These are phyloP conservation scores for Simalia tracyae DNA, from an alignment of 2,797 vertebrate genomes.

Conservation along the genomic window DNA sequence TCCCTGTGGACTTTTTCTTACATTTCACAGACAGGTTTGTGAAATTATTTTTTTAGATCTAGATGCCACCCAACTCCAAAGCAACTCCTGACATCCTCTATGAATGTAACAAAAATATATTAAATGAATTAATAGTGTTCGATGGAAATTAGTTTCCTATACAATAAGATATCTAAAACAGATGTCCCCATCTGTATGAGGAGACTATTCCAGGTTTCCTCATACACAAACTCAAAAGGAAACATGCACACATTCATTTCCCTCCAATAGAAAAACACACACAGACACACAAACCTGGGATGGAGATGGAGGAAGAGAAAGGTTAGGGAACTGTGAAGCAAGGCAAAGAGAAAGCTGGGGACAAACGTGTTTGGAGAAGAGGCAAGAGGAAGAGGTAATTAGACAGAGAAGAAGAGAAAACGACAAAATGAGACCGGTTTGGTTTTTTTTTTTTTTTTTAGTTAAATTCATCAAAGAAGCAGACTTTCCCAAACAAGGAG, in stretches of 20 bases:
- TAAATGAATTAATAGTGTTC: not conserved
- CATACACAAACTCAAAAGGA: not conserved
- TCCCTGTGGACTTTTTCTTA: no score
- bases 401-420: not conserved
- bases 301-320: not conserved
- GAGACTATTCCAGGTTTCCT: not conserved
- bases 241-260: not conserved
- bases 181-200: not conserved
- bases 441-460: not conserved
- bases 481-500: not conserved
- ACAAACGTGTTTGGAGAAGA: not conserved
- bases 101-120: not conserved
- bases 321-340: not conserved
- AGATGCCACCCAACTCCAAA: not conserved
- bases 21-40: not conserved
- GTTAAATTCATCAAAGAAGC: not conserved
- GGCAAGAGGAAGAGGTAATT: not conserved
- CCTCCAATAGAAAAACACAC: not conserved
- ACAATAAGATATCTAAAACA: not conserved
- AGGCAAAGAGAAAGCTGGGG: not conserved
- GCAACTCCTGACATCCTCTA: not conserved
- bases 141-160: not conserved
- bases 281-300: not conserved
- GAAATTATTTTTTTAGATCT: not conserved
- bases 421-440: not conserved